Evolutionary conservation across 2,113 vertebrate species (phyloP), one percentile per base, ranked within the genome.

Genomic region (Cricetomys ansorgei): DNA sequence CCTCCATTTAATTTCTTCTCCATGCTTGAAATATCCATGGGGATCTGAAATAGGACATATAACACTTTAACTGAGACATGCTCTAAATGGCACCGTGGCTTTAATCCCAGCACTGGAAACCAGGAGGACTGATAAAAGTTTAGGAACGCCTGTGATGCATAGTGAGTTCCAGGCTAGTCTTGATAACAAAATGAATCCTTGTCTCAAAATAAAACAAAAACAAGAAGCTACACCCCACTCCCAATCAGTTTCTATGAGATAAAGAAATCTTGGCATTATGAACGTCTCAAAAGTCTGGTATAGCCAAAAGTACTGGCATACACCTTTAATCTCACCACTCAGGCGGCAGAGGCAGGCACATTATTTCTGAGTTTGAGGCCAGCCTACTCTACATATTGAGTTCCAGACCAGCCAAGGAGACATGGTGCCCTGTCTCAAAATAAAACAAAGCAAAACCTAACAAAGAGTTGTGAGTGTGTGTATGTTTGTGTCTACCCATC

Each of bases 21-120:
- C 98, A 99, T 99, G 94, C 99, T 99, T 91, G 99, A 99, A 94
- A 99, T 99, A 97, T 99, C 99, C 99, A 99, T 99, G 59, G 99
- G 99, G 34, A 99, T 99, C 99, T 99, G 97, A 92, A 98, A 97
- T 0, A 16, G 65, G 95, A 76, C 8, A 92, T 1, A 5, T 25
- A 81, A 37, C 1, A 89, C 72, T 27, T 69, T 40, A 40, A 34
- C 83, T 29, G 70, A 3, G 87, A 62, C 7, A 77, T 2, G 3
- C 0, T 45, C 25, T 37, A 29, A 19, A 19, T 40, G 67, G 53
- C 69, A 40, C 15, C 40, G 48, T 72, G 48, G 7, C 37, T 57
- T 27, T 72, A 57, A 88, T 57, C 25, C 25, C 37, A 55, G 37
- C 15, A 72, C 37, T 70, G 21, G 11, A 37, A 87, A 29, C 37